Evolutionary conservation across 2,888 invertebrate species (phyloP).

Genomic region (Drosophila mulleri): DNA sequence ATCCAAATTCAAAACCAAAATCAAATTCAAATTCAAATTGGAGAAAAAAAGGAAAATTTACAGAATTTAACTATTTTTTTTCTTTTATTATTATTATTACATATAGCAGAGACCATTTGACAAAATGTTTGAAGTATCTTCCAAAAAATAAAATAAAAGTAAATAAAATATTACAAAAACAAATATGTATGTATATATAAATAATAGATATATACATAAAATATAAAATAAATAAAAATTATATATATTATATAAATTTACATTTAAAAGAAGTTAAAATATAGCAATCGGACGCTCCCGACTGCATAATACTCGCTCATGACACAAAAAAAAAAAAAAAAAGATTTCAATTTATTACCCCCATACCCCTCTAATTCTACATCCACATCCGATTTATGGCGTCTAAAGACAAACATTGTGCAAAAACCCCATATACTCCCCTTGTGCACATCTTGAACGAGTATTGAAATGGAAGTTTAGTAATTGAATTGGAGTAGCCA

Average conservation of each 20-base stretch:
- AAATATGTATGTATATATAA: not conserved
- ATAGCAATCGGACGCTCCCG: not conserved
- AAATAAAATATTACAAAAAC: not conserved
- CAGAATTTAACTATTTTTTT: not conserved
- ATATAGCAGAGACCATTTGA: constrained; percentile 20
- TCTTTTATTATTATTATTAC: not conserved
- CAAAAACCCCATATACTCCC: not conserved
- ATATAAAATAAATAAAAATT: not conserved
- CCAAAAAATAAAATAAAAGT: not conserved
- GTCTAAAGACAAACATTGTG: too few species aligned
- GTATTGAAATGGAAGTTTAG: constrained; percentile 16
- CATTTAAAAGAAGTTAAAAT: not conserved
- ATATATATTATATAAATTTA: constrained; percentile 7
- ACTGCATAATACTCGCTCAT: constrained; percentile 3
- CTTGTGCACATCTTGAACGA: not conserved
- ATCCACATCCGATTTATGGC: too few species aligned
- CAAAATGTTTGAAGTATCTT: constrained; percentile 30
- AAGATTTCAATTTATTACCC: not conserved
- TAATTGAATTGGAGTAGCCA: constrained; percentile 20
- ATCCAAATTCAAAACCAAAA: not conserved
- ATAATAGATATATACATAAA: not conserved
- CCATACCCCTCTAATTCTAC: too few species aligned
- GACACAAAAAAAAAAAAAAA: not conserved
- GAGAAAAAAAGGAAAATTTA: too few species aligned
- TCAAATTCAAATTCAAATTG: not conserved